Evolutionary conservation across 23 tunicate genomes (phyloP).

Genomic region (Oikopleura vanhoeffeni): DNA sequence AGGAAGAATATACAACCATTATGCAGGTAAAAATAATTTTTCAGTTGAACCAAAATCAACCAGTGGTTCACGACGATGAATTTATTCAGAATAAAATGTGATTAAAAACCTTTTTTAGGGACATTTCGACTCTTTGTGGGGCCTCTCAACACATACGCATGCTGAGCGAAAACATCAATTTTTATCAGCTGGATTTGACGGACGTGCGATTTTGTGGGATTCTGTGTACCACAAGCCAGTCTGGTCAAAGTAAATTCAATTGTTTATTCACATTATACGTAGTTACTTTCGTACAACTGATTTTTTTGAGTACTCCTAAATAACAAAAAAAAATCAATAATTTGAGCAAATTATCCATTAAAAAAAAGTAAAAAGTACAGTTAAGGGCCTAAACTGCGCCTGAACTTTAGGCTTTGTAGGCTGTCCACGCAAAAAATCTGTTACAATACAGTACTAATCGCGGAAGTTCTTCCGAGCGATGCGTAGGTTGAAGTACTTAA

Average conservation of each 20-base stretch:
- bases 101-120: slow-evolving; percentile 42
- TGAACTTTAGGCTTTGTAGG: too few relatives aligned
- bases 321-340: too few relatives aligned
- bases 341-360: too few relatives aligned
- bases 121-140: slow-evolving; percentile 81
- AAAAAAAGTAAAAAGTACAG: too few relatives aligned
- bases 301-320: too few relatives aligned
- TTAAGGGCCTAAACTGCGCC: too few relatives aligned
- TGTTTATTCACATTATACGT: too few relatives aligned
- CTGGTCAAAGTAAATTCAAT: slow-evolving; percentile 56
- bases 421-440: too few relatives aligned
- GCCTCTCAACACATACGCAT: slow-evolving; percentile 45
- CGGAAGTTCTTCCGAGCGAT: too few relatives aligned
- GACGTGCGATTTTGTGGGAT: slow-evolving; percentile 57
- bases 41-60: background rate
- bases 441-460: too few relatives aligned
- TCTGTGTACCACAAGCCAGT: slow-evolving; percentile 26
- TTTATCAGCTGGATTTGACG: slow-evolving; percentile 69
- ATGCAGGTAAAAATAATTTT: slow-evolving; percentile 39
- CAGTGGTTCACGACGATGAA: background rate
- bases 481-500: too few relatives aligned
- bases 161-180: slow-evolving; percentile 18
- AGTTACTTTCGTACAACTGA: too few relatives aligned
- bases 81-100: background rate
- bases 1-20: slow-evolving; percentile 39